Percentiles rank a stretch among this genome's conserved stretches.
Conservation (phyloP, 2,888 invertebrate species). For the Platycnemis pennipes region DNA sequence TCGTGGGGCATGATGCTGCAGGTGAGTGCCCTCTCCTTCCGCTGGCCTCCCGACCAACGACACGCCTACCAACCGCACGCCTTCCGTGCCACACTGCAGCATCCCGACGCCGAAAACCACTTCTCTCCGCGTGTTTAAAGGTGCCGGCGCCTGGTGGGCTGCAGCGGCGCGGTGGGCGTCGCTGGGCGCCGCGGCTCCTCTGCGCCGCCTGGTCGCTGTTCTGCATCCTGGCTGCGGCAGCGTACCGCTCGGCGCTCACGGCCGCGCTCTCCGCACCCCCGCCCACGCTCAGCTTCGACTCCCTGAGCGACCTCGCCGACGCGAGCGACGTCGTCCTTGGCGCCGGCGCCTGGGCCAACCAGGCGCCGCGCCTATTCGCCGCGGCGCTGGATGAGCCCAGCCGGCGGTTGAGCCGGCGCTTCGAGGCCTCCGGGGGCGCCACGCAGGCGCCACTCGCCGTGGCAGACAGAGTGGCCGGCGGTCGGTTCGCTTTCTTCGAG, state of each 20-base stretch:
- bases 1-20: constrained; percentile 91
- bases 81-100: neutral
- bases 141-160: neutral
- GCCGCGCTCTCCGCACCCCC: constrained; percentile 90
- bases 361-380: constrained; percentile 86
- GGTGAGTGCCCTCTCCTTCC: constrained; percentile 80
- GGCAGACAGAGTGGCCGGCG: constrained; percentile 75
- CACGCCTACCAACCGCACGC: neutral
- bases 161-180: constrained; percentile 75
- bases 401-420: constrained; percentile 85
- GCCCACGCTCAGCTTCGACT: constrained; percentile 87
- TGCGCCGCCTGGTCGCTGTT: constrained; percentile 95
- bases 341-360: constrained; percentile 87
- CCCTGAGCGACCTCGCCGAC: constrained; percentile 85
- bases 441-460: constrained; percentile 77
- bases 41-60: no score
- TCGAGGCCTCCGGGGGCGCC: constrained; percentile 81
- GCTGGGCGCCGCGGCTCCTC: constrained; percentile 89
- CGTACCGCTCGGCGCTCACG: constrained; percentile 92
- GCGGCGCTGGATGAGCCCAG: constrained; percentile 85
- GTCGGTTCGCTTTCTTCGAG: constrained; percentile 90
- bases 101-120: no score
- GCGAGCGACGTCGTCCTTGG: constrained; percentile 85
- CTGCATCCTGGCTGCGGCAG: constrained; percentile 88
- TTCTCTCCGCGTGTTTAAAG: neutral